phyloP scores from a whole-genome alignment of 2,797 vertebrate genomes.

The Clarias fuscus region DNA sequence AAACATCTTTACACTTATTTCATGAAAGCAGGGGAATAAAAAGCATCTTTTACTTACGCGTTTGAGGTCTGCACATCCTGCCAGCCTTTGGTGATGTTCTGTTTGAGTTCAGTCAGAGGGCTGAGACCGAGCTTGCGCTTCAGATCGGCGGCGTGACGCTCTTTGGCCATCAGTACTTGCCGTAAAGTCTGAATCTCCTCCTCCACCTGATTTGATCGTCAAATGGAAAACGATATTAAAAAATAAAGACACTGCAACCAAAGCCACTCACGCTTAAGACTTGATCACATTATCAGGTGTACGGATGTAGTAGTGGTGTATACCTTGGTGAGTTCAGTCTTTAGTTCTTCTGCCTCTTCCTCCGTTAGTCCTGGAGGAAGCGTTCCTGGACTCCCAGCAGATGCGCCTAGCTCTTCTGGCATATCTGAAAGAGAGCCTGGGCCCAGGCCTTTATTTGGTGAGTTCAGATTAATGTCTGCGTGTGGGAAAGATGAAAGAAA shows the following conservation, averaged over 20 bases:
- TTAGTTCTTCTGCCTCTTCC: slow-evolving; percentile 88
- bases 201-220: slow-evolving; percentile 81
- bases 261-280: not conserved
- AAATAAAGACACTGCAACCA: not conserved
- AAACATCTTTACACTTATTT: not conserved
- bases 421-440: slow-evolving; percentile 79
- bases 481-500: slow-evolving; percentile 49
- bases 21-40: not conserved
- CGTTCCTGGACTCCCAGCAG: slow-evolving; percentile 67
- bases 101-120: slow-evolving; percentile 85
- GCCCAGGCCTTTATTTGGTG: slow-evolving; percentile 91
- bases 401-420: slow-evolving; percentile 75
- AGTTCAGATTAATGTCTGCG: slow-evolving; percentile 98
- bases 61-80: slow-evolving; percentile 94
- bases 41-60: slow-evolving; percentile 78
- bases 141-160: slow-evolving; percentile 87
- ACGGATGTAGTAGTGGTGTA: not conserved
- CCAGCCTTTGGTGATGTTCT: slow-evolving; percentile 91
- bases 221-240: no score
- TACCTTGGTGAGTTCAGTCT: slow-evolving; percentile 85
- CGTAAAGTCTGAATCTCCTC: slow-evolving; percentile 94
- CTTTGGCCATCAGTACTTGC: slow-evolving; percentile 95
- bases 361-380: slow-evolving; percentile 81
- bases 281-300: not conserved
- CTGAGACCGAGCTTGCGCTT: slow-evolving; percentile 92